Percentiles rank a stretch among this genome's conserved stretches.
phyloP scores from a whole-genome alignment of 2,113 vertebrate genomes.

The Trogon surrucura region DNA sequence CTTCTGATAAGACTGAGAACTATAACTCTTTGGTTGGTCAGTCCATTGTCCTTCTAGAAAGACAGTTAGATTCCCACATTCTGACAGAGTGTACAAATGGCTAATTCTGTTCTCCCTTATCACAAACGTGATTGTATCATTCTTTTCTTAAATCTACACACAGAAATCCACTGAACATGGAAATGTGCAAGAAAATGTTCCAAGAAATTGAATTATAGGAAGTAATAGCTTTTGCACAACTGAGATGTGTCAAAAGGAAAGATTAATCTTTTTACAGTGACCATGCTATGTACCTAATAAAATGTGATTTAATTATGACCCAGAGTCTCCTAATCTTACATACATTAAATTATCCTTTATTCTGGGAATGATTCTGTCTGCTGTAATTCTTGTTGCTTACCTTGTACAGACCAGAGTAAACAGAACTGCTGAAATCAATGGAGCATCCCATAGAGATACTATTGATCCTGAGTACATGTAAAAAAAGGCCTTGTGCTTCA shows the following conservation, averaged over 20 bases:
- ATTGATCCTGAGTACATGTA: not conserved
- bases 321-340: not conserved
- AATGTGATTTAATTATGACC: not conserved
- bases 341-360: not conserved
- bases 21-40: not conserved
- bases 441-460: not conserved
- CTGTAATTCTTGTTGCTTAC: not conserved
- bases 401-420: not conserved
- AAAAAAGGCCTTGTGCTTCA: not conserved
- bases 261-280: not conserved
- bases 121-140: not conserved
- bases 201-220: not conserved
- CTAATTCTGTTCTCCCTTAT: not conserved
- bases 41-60: not conserved
- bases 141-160: not conserved
- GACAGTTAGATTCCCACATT: not conserved
- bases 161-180: not conserved
- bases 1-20: not conserved
- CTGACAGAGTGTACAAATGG: not conserved
- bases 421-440: not conserved
- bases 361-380: not conserved
- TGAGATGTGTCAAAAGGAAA: not conserved
- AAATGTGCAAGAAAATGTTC: not conserved
- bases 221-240: not conserved
- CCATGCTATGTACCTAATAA: not conserved